Evolutionary conservation across 2,113 vertebrate species (phyloP).

Genomic region (Ciconia stormi): DNA sequence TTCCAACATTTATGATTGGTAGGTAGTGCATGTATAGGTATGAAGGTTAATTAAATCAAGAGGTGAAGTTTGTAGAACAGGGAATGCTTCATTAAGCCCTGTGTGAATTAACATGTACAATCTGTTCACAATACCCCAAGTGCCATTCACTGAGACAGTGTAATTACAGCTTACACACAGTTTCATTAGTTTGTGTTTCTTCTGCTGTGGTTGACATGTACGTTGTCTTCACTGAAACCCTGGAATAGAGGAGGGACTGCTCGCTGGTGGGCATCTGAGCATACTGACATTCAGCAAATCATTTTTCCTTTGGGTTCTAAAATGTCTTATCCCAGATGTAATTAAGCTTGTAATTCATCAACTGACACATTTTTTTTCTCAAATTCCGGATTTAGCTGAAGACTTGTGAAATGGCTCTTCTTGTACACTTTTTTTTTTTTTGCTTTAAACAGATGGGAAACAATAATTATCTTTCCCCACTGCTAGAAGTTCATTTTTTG

Average conservation of each 20-base stretch:
- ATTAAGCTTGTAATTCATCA: slow-evolving; percentile 65
- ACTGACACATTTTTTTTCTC: background rate
- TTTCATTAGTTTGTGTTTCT: slow-evolving; percentile 63
- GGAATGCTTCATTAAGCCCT: slow-evolving; percentile 71
- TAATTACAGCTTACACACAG: slow-evolving; percentile 69
- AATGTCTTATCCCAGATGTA: slow-evolving; percentile 41
- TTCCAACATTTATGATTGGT: slow-evolving; percentile 1
- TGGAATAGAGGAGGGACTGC: slow-evolving; percentile 36
- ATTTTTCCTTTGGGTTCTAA: slow-evolving; percentile 48
- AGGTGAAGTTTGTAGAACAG: slow-evolving; percentile 70
- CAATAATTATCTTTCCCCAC: background rate
- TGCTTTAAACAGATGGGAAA: background rate
- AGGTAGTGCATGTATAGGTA: background rate
- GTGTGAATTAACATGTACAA: slow-evolving; percentile 52
- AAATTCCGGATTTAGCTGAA: background rate
- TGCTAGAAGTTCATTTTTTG: background rate
- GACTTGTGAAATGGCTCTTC: background rate
- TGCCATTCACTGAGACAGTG: slow-evolving; percentile 51
- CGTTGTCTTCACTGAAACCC: slow-evolving; percentile 50
- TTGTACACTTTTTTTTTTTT: background rate
- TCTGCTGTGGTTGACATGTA: slow-evolving; percentile 57
- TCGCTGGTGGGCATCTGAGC: slow-evolving; percentile 67
- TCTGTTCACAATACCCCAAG: slow-evolving; percentile 51
- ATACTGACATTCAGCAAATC: slow-evolving; percentile 49
- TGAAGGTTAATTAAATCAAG: slow-evolving; percentile 71